These are phyloP conservation scores for Temnopleurus reevesii DNA, from an alignment of 53 echinoderm and acorn worm genomes.

Conservation along the genomic window DNA sequence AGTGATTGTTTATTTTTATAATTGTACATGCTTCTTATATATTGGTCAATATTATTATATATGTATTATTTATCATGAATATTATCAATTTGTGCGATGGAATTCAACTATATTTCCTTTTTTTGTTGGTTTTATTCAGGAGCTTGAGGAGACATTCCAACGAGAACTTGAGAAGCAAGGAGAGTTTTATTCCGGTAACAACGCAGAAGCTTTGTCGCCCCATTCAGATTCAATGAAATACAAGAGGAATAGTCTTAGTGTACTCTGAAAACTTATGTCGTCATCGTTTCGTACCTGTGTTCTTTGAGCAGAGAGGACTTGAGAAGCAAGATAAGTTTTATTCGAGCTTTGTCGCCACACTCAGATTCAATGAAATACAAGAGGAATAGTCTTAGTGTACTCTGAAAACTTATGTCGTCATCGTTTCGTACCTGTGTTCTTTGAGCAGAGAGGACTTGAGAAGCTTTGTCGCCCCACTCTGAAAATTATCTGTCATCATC, in stretches of 20 bases:
- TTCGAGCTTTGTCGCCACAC: conserved; percentile 24
- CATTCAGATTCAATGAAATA: conserved; percentile 52
- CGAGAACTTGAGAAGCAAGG: conserved; percentile 81
- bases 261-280: conserved; percentile 30
- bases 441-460: conserved; percentile 61
- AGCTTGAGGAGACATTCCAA: conserved; percentile 79
- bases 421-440: too few relatives aligned
- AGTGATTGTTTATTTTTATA: too few relatives aligned
- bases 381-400: conserved; percentile 43
- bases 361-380: conserved; percentile 52
- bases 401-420: too few relatives aligned
- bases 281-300: too few relatives aligned
- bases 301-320: conserved; percentile 63
- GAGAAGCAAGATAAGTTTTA: conserved; percentile 92
- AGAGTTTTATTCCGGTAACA: conserved; percentile 80
- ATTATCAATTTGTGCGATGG: too few relatives aligned
- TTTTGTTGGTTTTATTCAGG: conserved; percentile 58
- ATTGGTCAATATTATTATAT: too few relatives aligned
- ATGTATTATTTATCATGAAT: too few relatives aligned
- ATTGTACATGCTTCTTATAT: too few relatives aligned
- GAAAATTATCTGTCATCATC: too few relatives aligned
- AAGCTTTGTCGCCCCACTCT: conserved; percentile 19
- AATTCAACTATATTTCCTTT: too few relatives aligned
- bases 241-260: conserved; percentile 42
- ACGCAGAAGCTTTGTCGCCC: background rate